These are phyloP conservation scores for Patagioenas fasciata DNA, from an alignment of 2,113 vertebrate genomes.

Conservation along the genomic window DNA sequence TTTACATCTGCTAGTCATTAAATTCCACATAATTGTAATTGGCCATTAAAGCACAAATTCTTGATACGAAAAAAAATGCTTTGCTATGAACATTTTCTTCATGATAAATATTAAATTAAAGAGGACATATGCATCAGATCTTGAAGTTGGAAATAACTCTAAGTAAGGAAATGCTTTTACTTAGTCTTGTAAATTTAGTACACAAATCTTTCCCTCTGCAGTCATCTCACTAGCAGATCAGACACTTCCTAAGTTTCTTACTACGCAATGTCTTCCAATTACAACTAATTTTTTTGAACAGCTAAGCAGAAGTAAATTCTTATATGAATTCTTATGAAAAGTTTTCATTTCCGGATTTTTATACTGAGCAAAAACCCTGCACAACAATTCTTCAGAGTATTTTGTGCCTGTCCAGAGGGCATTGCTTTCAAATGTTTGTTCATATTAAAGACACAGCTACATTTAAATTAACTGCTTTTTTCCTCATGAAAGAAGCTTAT, in stretches of 20 bases:
- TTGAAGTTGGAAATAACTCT: not conserved
- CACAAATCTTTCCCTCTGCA: not conserved
- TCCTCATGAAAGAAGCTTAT: not conserved
- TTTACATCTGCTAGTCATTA: slow-evolving; percentile 19
- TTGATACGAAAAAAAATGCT: not conserved
- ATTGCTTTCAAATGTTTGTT: slow-evolving; percentile 2
- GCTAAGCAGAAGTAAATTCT: slow-evolving; percentile 17
- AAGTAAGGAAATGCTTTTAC: not conserved
- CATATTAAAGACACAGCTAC: not conserved
- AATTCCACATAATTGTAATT: not conserved
- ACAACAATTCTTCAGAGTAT: not conserved
- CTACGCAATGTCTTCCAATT: not conserved
- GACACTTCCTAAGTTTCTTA: not conserved
- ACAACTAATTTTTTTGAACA: not conserved
- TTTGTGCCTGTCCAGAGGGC: not conserved
- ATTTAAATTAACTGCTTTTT: not conserved
- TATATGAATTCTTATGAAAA: not conserved
- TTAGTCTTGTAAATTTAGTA: not conserved
- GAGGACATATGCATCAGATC: not conserved
- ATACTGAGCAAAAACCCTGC: not conserved
- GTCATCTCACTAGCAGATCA: not conserved
- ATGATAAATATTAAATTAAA: not conserved
- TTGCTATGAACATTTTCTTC: not conserved
- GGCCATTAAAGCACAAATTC: not conserved
- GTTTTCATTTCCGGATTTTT: not conserved